Evolutionary conservation across 2,113 vertebrate genomes (phyloP).

Genomic region (Ctenodactylus gundi): DNA sequence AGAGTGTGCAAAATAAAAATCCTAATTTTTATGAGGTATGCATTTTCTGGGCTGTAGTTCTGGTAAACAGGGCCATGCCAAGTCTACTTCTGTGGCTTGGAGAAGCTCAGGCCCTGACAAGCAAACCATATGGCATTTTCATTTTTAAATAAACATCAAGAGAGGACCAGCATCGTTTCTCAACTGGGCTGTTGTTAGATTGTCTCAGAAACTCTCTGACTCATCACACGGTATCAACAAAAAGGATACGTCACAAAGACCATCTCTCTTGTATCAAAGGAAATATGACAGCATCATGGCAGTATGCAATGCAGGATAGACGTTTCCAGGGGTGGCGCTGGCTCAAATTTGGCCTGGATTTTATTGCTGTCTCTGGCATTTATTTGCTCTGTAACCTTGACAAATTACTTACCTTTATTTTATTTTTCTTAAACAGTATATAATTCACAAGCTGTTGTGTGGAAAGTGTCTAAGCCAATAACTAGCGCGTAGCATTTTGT

Average conservation of each 20-base stretch:
- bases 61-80: slow-evolving; percentile 22
- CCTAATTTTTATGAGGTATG: not conserved
- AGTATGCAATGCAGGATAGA: not conserved
- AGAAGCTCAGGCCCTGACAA: not conserved
- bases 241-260: not conserved
- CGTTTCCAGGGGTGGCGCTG: not conserved
- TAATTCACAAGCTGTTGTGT: slow-evolving; percentile 8
- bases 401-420: not conserved
- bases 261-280: slow-evolving; percentile 24
- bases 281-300: slow-evolving; percentile 1
- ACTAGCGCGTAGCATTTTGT: not conserved
- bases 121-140: slow-evolving; percentile 21
- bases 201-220: slow-evolving; percentile 28
- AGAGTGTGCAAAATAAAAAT: slow-evolving; percentile 48
- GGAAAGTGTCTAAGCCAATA: not conserved
- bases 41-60: not conserved
- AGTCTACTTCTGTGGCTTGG: slow-evolving; percentile 53
- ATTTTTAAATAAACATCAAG: slow-evolving; percentile 37
- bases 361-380: slow-evolving; percentile 7
- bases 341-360: slow-evolving; percentile 22
- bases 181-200: not conserved
- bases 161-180: slow-evolving; percentile 14
- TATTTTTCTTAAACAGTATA: slow-evolving; percentile 1
- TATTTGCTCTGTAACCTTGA: slow-evolving; percentile 38
- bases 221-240: not conserved